These are phyloP conservation scores for Sander vitreus DNA, from an alignment of 2,113 vertebrate species.

Conservation along the genomic window DNA sequence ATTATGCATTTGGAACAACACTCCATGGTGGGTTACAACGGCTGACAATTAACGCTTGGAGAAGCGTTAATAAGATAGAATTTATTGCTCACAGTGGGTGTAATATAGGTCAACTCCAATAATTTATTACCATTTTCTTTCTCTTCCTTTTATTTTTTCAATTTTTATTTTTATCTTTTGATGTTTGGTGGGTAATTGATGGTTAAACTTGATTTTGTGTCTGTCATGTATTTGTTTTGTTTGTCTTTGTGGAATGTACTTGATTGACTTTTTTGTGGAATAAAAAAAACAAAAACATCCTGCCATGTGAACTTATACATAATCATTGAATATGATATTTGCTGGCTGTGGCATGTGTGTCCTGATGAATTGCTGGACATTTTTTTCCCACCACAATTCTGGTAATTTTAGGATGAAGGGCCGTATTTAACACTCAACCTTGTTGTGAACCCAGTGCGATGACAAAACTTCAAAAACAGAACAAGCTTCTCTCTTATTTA, in stretches of 20 bases:
- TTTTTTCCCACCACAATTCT: neutral
- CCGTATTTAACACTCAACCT: slow-evolving; percentile 52
- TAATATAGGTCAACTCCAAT: slow-evolving; percentile 59
- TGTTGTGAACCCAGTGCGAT: slow-evolving; percentile 58
- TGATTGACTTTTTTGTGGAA: too few species aligned
- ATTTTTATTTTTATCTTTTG: too few species aligned
- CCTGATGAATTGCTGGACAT: slow-evolving; percentile 7
- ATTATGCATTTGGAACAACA: slow-evolving; percentile 53
- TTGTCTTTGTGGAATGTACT: too few species aligned
- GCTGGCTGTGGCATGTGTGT: slow-evolving; percentile 5
- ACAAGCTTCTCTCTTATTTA: slow-evolving; percentile 54
- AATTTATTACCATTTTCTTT: too few species aligned
- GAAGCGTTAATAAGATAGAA: slow-evolving; percentile 59
- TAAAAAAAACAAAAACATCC: slow-evolving; percentile 6
- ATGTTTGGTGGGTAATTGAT: too few species aligned
- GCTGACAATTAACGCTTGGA: slow-evolving; percentile 47
- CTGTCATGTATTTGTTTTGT: too few species aligned
- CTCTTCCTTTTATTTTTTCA: too few species aligned
- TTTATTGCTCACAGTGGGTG: slow-evolving; percentile 40
- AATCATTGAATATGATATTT: slow-evolving; percentile 41
- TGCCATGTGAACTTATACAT: slow-evolving; percentile 33
- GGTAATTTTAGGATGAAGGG: slow-evolving; percentile 10
- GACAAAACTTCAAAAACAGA: too few species aligned
- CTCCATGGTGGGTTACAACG: slow-evolving; percentile 29
- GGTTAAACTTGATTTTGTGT: too few species aligned